Base-by-base conservation (phyloP, 92 coral and sea anemone species). In the Desmophyllum pertusum region DNA sequence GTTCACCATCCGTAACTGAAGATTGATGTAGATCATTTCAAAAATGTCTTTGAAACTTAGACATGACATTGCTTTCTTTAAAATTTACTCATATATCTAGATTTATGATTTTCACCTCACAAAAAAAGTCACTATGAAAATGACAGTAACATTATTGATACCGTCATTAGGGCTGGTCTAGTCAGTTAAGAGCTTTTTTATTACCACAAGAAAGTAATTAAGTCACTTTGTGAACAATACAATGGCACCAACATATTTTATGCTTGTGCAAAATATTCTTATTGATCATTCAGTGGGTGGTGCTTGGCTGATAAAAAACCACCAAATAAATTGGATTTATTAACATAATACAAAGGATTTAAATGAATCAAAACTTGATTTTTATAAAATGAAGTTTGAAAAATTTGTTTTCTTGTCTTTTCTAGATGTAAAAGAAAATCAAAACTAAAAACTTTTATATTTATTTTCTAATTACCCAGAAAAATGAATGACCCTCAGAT, bases 151-250 rank as follows among this genome's bases (percentile, higher is more conserved):
- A 17, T 17, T 67, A 17, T 40, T 77, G 21, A 38, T 13, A 36
- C 9, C 13, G 6, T 27, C 78, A 74, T 74, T 74, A 27, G 27
- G 72, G 30, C 59, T 45, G 43, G 73, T 35, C 48, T 52, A 0
- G 55, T 42, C 50, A 35, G 67, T 38, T 10, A 42, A 79, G 33
- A 65, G 61, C 61, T 79, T 33, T 79, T 43, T 43, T 40, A 39
- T 79, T 29, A 68, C 67, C 65, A 36, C 48, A 67, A 45, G 75
- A 48, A 43, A 35, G 84, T 45, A 67, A 66, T 80, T 48, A 80
- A 36, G 30, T 67, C 75, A 80, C 84, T 80, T 67, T 5, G n/a
- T 7, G 59, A 36, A 80, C 84, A 80, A 80, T 80, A 80, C 41
- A 65, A n/a, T n/a, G 39, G n/a, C 76, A 66, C 37, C 42, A 59